Base-by-base conservation (phyloP, 2,888 invertebrate genomes). In the Himalopsyche tibetana region DNA sequence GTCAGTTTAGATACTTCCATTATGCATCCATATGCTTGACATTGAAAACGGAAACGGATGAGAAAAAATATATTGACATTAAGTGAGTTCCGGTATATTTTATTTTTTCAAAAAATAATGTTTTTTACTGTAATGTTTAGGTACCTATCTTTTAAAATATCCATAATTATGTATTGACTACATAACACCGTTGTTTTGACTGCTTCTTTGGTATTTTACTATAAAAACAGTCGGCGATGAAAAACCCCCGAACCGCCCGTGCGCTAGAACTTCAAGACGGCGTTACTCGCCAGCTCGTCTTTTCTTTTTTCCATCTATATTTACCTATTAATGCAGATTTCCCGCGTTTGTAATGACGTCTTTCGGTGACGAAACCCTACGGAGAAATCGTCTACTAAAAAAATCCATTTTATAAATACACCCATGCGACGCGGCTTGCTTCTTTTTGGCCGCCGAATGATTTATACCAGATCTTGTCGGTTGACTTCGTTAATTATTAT, bases 311-410 rank as follows among this genome's bases (percentile, higher is more conserved):
- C 28, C 19, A 36, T 55, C 51, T 28, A 51, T 82, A 55, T 55
- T 55, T 82, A 19, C 55, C 28, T 55, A 51, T n/a, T 11, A 17
- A 55, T 51, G 82, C 38, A 84, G 69, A 84, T 85, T 86, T 82
- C 82, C 84, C 86, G 82, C 63, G 51, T 87, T 63, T 79, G 55
- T 38, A 63, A 81, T 86, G 85, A 86, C 85, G 84, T 85, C 86
- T 80, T 82, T 82, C 45, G 85, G 82, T 86, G 84, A 86, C 82
- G 82, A 84, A 15, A 83, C 42, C 45, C 38, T 85, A 84, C 85
- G 82, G 51, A 85, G 85, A 88, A 88, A 45, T 11, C 80, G 87
- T 84, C 84, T 85, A 85, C 89, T 90, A 80, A 81, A 86, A 63
- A 74, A 74, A 74, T 74, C 74, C 36, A 36, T 36, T 74, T 74